Conservation (phyloP, 2,888 invertebrate genomes). For the Hirtodrosophila histrioides region DNA sequence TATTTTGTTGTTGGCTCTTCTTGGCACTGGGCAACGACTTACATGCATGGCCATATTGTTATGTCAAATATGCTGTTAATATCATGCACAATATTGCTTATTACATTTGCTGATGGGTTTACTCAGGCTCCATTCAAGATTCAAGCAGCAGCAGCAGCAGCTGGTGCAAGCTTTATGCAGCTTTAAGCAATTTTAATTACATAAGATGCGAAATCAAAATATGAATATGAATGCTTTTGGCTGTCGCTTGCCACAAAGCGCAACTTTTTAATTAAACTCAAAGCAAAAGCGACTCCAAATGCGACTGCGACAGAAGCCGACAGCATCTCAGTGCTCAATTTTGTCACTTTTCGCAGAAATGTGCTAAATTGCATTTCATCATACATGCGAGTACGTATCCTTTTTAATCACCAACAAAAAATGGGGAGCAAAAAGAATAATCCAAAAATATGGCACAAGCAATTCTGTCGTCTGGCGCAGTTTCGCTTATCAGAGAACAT, state of each 20-base stretch:
- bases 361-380: conserved; percentile 73
- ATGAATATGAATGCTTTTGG: conserved; percentile 50
- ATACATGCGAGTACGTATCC: conserved; percentile 32
- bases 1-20: conserved; percentile 27
- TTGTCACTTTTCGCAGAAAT: conserved; percentile 45
- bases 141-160: conserved; percentile 15
- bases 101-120: conserved; percentile 69
- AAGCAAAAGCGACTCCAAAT: conserved; percentile 47
- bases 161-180: not conserved
- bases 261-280: conserved; percentile 82
- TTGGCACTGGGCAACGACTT: conserved; percentile 34
- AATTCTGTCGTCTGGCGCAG: conserved; percentile 47
- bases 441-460: conserved; percentile 61
- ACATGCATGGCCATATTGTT: conserved; percentile 67
- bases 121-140: conserved; percentile 25
- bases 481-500: conserved; percentile 49
- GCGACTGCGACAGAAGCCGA: conserved; percentile 37
- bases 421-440: conserved; percentile 10
- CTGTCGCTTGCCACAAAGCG: conserved; percentile 70
- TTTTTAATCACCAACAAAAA: conserved; percentile 59
- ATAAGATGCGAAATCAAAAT: conserved; percentile 47
- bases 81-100: conserved; percentile 72
- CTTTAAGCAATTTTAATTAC: conserved; percentile 58
- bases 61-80: conserved; percentile 80
- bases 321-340: conserved; percentile 48